Evolutionary conservation across 1,140 invertebrate genomes (phyloP).

Genomic region (Eulimnadia texana): DNA sequence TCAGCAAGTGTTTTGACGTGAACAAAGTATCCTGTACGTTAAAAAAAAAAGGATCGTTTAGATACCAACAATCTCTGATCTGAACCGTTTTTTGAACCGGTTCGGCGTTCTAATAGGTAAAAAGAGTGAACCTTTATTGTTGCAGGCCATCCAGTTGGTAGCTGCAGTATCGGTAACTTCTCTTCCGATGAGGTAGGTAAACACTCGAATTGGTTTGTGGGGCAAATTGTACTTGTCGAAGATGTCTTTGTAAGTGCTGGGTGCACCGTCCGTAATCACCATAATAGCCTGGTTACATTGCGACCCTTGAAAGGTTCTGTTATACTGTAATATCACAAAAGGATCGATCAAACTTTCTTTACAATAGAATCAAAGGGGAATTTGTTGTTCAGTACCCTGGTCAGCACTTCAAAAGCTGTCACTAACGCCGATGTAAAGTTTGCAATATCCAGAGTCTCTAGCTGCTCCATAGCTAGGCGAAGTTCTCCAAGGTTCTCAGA

Average conservation of each 20-base stretch:
- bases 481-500: constrained; percentile 71
- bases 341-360: neutral
- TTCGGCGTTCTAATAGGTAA: too few species aligned
- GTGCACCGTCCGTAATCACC: constrained; percentile 94
- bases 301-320: constrained; percentile 56
- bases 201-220: constrained; percentile 77
- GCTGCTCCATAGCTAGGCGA: constrained; percentile 35
- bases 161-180: constrained; percentile 83
- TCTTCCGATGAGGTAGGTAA: constrained; percentile 92
- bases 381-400: constrained; percentile 38
- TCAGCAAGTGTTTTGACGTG: constrained; percentile 79
- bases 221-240: constrained; percentile 78
- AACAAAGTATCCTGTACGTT: constrained; percentile 65
- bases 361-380: neutral
- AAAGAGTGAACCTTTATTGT: constrained; percentile 80
- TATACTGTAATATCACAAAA: constrained; percentile 36
- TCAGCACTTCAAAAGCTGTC: constrained; percentile 74
- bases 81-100: too few species aligned
- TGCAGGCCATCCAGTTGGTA: constrained; percentile 94
- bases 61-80: too few species aligned
- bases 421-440: constrained; percentile 85
- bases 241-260: constrained; percentile 79
- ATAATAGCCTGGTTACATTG: constrained; percentile 97
- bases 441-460: constrained; percentile 73
- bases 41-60: constrained; percentile 34